These are phyloP conservation scores for Blastobasis lacticolella DNA, from an alignment of 2,888 invertebrate genomes.

Conservation along the genomic window DNA sequence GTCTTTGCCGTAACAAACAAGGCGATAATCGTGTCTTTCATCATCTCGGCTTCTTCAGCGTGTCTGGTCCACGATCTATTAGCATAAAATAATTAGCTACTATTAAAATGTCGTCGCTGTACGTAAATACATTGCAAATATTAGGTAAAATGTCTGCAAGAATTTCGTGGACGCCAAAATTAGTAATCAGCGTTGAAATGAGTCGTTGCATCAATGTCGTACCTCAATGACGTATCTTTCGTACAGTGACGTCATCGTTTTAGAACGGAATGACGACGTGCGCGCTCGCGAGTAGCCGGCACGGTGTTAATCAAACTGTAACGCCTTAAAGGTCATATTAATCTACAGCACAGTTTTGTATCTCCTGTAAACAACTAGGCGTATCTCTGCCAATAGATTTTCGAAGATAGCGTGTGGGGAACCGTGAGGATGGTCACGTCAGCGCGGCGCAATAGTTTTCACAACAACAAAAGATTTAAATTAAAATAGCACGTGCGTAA, in stretches of 20 bases:
- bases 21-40: no score
- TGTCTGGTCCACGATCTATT: no score
- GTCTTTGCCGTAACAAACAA: no score
- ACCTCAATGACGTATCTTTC: not conserved
- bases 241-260: not conserved
- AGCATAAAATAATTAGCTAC: no score
- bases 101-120: no score
- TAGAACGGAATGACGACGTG: not conserved
- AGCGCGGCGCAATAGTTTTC: not conserved
- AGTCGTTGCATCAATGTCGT: not conserved
- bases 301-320: not conserved
- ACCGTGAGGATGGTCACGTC: not conserved
- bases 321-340: slow-evolving; percentile 1
- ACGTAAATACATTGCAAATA: no score
- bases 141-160: no score
- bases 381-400: not conserved
- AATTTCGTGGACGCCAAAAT: no score
- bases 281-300: not conserved
- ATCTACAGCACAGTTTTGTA: not conserved
- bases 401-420: not conserved
- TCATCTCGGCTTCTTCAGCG: no score
- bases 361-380: not conserved
- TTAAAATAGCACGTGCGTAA: no score
- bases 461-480: no score
- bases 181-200: no score